phyloP scores from a whole-genome alignment of 2,888 invertebrate species.

The Yponomeuta sedellus region DNA sequence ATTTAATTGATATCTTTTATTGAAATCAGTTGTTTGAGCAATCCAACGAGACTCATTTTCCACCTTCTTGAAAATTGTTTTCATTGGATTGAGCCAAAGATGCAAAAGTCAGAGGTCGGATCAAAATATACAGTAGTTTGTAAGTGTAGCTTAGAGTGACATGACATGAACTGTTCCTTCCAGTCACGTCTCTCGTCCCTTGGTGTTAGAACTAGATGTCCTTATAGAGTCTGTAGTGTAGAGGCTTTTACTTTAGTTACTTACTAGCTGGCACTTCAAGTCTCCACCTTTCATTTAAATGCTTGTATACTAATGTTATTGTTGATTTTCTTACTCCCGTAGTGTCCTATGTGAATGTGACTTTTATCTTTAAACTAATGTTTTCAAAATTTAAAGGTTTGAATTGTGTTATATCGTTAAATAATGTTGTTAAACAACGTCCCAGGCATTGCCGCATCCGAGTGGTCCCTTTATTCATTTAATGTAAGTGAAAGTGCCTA shows the following conservation, averaged over 20 bases:
- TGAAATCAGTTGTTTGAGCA: too few relatives aligned
- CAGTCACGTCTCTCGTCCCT: not conserved
- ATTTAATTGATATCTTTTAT: too few relatives aligned
- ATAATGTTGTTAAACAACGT: too few relatives aligned
- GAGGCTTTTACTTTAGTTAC: conserved; percentile 60
- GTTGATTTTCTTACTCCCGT: conserved; percentile 52
- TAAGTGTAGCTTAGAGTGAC: not conserved
- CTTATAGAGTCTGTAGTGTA: conserved; percentile 58
- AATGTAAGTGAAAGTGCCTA: too few relatives aligned
- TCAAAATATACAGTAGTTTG: not conserved
- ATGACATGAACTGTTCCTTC: not conserved
- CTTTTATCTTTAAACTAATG: conserved; percentile 14
- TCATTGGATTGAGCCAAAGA: not conserved
- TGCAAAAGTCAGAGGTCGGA: not conserved
- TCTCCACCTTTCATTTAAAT: conserved; percentile 62
- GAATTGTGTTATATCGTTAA: not conserved
- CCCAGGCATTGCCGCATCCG: too few relatives aligned
- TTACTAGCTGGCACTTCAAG: conserved; percentile 72
- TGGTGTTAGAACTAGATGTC: conserved; percentile 57
- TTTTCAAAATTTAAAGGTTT: not conserved
- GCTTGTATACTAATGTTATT: conserved; percentile 47
- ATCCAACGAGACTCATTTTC: not conserved
- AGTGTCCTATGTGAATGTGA: conserved; percentile 53
- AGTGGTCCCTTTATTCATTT: too few relatives aligned
- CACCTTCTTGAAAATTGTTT: not conserved